Percentiles rank a stretch among this genome's conserved stretches.
phyloP scores from a whole-genome alignment of 2,113 vertebrate genomes.

The Aramus guarauna region DNA sequence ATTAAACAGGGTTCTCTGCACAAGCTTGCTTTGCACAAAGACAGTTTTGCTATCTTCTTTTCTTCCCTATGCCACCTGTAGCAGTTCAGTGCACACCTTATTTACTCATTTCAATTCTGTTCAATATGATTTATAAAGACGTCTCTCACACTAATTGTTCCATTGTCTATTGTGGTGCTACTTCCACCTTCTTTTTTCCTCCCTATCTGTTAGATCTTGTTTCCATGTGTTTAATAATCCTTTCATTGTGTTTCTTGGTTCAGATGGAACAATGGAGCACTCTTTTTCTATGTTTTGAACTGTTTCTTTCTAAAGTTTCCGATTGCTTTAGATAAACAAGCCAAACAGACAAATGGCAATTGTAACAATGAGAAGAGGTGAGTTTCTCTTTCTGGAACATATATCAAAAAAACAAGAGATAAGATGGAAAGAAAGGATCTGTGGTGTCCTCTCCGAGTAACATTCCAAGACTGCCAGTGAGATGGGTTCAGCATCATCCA shows the following conservation, averaged over 20 bases:
- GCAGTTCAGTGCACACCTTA: neutral
- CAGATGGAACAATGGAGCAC: neutral
- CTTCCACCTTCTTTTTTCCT: neutral
- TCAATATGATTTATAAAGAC: neutral
- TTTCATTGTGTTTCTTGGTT: neutral
- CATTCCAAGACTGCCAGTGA: neutral
- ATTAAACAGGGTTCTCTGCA: neutral
- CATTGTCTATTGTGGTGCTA: neutral
- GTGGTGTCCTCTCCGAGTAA: neutral
- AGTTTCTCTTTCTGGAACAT: neutral
- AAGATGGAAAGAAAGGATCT: neutral
- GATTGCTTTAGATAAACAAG: neutral
- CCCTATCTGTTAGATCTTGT: neutral
- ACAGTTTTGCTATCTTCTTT: neutral
- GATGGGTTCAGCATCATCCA: neutral
- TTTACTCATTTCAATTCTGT: neutral
- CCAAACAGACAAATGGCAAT: rapidly evolving
- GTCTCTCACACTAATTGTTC: neutral
- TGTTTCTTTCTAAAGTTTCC: neutral
- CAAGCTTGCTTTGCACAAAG: neutral
- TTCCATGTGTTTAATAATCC: neutral
- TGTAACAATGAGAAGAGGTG: neutral
- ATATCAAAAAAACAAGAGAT: neutral
- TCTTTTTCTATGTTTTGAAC: neutral
- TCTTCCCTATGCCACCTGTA: neutral